These are phyloP conservation scores for Stegostoma tigrinum DNA, from an alignment of 2,113 vertebrate genomes.

Conservation along the genomic window DNA sequence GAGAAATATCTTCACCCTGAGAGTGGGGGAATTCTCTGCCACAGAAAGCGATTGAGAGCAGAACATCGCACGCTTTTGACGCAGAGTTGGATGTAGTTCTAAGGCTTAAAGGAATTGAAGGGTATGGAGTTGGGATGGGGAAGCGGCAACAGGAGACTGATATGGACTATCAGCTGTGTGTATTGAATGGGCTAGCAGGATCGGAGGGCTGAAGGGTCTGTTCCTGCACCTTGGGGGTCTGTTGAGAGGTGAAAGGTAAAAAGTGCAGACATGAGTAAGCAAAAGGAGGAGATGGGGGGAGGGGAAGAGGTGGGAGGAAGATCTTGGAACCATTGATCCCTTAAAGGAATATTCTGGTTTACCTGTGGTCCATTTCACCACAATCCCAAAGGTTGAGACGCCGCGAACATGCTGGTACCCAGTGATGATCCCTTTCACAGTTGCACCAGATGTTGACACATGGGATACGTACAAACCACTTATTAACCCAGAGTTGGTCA, in stretches of 20 bases:
- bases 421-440: fast-evolving
- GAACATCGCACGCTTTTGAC: too few relatives aligned
- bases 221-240: too few relatives aligned
- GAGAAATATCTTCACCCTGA: not conserved
- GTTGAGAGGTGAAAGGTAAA: not conserved
- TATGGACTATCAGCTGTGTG: not conserved
- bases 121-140: not conserved
- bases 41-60: not conserved
- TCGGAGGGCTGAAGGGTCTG: too few relatives aligned
- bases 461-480: fast-evolving
- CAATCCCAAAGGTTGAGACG: not conserved
- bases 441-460: fast-evolving
- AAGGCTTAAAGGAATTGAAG: not conserved
- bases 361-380: not conserved
- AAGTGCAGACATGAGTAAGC: too few relatives aligned
- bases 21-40: not conserved
- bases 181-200: too few relatives aligned
- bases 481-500: not conserved
- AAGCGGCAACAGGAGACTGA: not conserved
- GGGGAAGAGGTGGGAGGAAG: not conserved
- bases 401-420: not conserved
- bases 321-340: too few relatives aligned
- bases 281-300: not conserved
- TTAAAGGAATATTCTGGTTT: not conserved
- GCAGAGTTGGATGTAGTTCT: too few relatives aligned